A percentile compares a stretch with the other conserved stretches of the same genome.
Evolutionary conservation across 2,113 vertebrate species (phyloP).

Genomic region (Eptesicus fuscus): DNA sequence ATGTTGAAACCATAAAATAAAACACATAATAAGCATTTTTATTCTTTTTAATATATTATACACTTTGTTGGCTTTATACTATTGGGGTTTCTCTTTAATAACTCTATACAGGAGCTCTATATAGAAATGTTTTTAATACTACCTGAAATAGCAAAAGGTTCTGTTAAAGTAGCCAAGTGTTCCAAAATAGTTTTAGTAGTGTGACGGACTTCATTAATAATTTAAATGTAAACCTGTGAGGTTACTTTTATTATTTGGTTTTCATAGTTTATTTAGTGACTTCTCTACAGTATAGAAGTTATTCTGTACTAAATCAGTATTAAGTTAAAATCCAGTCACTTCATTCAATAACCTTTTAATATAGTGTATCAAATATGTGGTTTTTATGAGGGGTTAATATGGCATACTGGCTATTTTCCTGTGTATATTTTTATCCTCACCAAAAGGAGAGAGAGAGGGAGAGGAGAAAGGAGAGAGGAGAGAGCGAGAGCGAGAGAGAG

Average conservation of each 20-base stretch:
- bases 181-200: neutral
- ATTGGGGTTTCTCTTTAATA: neutral
- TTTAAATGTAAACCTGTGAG: neutral
- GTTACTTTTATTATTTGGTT: slow-evolving; percentile 21
- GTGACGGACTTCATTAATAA: neutral
- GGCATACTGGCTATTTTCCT: neutral
- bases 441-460: too few species aligned
- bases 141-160: neutral
- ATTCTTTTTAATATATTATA: neutral
- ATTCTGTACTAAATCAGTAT: neutral
- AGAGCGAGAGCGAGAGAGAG: neutral
- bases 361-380: neutral
- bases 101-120: neutral
- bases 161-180: neutral
- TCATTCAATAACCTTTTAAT: neutral
- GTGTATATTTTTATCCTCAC: neutral
- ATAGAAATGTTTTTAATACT: neutral
- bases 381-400: neutral
- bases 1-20: slow-evolving; percentile 11
- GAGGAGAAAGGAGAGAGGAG: neutral
- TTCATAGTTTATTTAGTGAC: neutral
- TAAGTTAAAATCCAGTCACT: neutral
- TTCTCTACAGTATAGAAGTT: neutral
- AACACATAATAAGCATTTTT: neutral
- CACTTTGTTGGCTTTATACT: neutral